Evolutionary conservation across 1,140 invertebrate species (phyloP).

Genomic region (Calephelis virginiensis): DNA sequence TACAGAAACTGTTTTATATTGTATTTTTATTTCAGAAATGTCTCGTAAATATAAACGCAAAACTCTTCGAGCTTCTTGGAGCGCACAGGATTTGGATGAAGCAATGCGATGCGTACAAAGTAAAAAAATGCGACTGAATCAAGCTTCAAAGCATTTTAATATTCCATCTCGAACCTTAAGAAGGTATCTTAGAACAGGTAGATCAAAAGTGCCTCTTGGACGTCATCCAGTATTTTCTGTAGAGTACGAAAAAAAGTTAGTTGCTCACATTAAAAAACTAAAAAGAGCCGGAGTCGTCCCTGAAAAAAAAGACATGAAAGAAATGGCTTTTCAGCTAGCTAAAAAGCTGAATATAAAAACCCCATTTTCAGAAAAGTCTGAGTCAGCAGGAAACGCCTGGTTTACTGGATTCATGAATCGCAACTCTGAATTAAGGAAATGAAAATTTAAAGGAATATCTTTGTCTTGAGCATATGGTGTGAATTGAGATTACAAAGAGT

Average conservation of each 20-base stretch:
- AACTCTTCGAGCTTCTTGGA: background rate
- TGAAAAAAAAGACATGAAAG: too few species aligned
- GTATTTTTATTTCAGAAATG: background rate
- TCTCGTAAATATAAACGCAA: background rate
- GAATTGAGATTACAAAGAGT: background rate
- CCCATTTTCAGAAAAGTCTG: too few species aligned
- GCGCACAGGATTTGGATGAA: background rate
- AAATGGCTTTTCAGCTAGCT: too few species aligned
- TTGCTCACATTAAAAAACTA: slow-evolving; percentile 12
- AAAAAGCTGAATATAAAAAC: too few species aligned
- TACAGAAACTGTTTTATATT: too few species aligned
- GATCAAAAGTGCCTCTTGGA: slow-evolving; percentile 13
- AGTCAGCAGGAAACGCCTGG: too few species aligned
- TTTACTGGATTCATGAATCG: too few species aligned
- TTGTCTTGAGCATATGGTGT: too few species aligned
- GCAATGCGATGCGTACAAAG: background rate
- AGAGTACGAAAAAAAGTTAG: slow-evolving; percentile 13
- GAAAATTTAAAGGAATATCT: too few species aligned
- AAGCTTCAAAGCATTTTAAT: background rate
- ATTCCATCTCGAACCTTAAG: background rate
- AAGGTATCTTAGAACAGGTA: slow-evolving; percentile 14
- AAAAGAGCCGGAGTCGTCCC: background rate
- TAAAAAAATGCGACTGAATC: background rate
- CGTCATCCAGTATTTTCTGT: slow-evolving; percentile 4
- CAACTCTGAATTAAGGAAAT: too few species aligned